Evolutionary conservation across 2,888 invertebrate genomes (phyloP).

Genomic region (Melangyna quadrimaculata): DNA sequence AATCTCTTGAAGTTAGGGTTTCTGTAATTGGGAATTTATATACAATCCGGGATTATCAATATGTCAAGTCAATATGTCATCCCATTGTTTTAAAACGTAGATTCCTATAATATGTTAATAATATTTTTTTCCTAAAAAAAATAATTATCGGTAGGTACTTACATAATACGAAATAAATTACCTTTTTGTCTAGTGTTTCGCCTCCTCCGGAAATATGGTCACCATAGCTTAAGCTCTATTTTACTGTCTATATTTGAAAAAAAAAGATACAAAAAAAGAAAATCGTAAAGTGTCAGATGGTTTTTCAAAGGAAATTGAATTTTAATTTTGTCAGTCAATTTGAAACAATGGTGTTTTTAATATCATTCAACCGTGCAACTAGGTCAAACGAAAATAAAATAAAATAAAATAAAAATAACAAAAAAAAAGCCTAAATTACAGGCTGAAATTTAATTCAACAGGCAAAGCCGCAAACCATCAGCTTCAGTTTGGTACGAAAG

Average conservation of each 20-base stretch:
- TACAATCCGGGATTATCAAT: no score
- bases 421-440: background rate
- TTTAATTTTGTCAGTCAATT: background rate
- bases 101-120: no score
- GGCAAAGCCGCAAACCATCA: constrained; percentile 15
- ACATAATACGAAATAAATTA: no score
- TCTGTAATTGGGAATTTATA: no score
- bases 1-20: no score
- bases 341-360: background rate
- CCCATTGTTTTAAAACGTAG: no score
- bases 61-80: no score
- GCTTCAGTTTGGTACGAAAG: constrained; percentile 1
- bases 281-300: background rate
- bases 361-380: constrained; percentile 8
- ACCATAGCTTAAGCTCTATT: background rate
- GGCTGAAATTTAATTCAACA: constrained; percentile 18
- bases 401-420: no score
- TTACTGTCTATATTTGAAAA: background rate
- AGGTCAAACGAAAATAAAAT: background rate
- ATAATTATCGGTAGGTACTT: no score
- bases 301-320: background rate
- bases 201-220: background rate
- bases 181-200: no score
- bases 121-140: no score
- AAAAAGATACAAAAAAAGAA: background rate